Base-by-base conservation (phyloP, 2,113 vertebrate genomes). In the Cyrtonyx montezumae region DNA sequence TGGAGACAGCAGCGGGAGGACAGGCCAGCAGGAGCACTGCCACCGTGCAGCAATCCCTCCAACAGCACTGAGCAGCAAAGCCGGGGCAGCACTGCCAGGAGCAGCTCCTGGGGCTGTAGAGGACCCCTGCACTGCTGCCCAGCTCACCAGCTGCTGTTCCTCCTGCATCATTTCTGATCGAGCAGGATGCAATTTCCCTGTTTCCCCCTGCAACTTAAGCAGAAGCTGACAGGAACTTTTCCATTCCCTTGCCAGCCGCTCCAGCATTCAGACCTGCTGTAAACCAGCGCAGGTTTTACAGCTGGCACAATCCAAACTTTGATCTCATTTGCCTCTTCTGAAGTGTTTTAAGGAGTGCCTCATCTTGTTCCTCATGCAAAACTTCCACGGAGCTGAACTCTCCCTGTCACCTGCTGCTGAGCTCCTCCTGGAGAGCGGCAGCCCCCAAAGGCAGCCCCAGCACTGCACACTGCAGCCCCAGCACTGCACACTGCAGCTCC, bases 321-420 rank as follows among this genome's bases (percentile, higher is more conserved):
- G 36, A 66, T 36, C 28, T 36, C 2, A n/a, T 58, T 80, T 55
- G 23, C 23, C 68, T 68, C 68, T 40, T 61, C 23, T 42, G 45
- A 80, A 45, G 28, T 8, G 30, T 56, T 67, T 73, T 43, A 79
- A 1, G 11, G 19, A 59, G 28, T 1, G 0, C 40, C 22, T 53
- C 26, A n/a, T 28, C 32, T 59, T 34, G 16, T 34, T 51, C 26
- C 32, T 9, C 87, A 59, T 23, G 20, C 21, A 4, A 23, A 75
- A 53, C 36, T n/a, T 48, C 17, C 42, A 23, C 2, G 1, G 5
- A 49, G 49, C 0, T 4, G 25, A 70, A 70, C 0, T 71, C 21
- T 17, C 32, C 5, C 1, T 0, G 3, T 20, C 30, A 4, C 2
- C 34, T 53, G 32, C 1, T 12, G 40, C 5, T 10, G 18, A n/a